phyloP scores from a whole-genome alignment of 2,797 vertebrate species.

The Rhabdophis nuchalis region DNA sequence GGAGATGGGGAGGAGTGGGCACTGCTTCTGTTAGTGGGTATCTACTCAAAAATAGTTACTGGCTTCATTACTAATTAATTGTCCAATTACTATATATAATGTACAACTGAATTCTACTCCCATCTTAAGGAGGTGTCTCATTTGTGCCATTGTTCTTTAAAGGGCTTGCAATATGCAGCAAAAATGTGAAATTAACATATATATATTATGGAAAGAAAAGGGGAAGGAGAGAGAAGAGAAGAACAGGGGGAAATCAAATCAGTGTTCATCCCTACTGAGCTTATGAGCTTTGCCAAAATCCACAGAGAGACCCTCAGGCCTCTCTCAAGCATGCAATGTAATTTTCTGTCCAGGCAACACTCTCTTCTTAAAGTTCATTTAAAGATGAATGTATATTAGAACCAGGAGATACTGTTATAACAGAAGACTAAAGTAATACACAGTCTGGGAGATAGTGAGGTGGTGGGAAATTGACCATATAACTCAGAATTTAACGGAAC shows the following conservation, averaged over 20 bases:
- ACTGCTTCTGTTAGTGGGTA: conserved; percentile 55
- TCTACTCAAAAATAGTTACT: conserved; percentile 60
- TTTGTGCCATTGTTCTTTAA: conserved; percentile 78
- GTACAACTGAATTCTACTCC: conserved; percentile 72
- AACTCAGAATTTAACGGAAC: conserved; percentile 71
- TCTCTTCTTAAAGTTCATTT: conserved; percentile 49
- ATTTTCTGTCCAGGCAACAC: conserved; percentile 76
- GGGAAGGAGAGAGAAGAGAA: conserved; percentile 54
- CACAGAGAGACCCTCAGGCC: conserved; percentile 73
- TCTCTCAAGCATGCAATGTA: conserved; percentile 77
- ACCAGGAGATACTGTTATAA: conserved; percentile 69
- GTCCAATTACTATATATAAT: conserved; percentile 70
- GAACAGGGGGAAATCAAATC: conserved; percentile 67
- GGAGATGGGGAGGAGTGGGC: conserved; percentile 51
- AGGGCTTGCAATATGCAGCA: conserved; percentile 73
- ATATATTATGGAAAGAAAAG: conserved; percentile 69
- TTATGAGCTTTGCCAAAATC: conserved; percentile 70
- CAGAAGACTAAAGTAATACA: conserved; percentile 58
- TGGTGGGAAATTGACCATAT: conserved; percentile 63
- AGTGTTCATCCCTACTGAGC: conserved; percentile 55
- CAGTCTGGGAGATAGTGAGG: conserved; percentile 62
- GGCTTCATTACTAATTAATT: conserved; percentile 73
- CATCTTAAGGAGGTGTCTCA: conserved; percentile 73
- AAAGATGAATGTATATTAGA: conserved; percentile 67
- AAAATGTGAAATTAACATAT: conserved; percentile 71